Percentiles rank a stretch among this genome's conserved stretches.
phyloP scores from a whole-genome alignment of 92 coral and sea anemone genomes.

The Paragorgia papillata region DNA sequence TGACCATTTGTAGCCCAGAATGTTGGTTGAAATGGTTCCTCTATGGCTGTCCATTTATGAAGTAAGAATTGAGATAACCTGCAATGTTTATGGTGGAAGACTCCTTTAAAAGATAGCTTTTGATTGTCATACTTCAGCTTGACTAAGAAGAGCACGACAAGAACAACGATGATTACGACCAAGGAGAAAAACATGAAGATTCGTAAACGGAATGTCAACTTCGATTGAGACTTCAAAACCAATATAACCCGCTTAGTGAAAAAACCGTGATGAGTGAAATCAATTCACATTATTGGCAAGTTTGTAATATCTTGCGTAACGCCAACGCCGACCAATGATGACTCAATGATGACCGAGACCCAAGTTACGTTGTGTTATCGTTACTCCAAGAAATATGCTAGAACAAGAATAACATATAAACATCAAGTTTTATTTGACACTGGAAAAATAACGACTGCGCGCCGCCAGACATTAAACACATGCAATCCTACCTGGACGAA shows the following conservation, averaged over 20 bases:
- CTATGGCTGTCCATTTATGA: conserved; percentile 30
- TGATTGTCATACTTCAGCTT: conserved; percentile 36
- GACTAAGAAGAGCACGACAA: neutral
- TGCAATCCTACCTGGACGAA: no score
- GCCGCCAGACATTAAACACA: no score
- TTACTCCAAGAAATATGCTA: no score
- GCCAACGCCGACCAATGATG: no score
- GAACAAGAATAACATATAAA: no score
- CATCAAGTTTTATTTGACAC: no score
- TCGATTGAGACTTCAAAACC: neutral
- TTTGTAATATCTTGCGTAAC: neutral
- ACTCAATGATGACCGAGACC: no score
- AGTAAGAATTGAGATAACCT: conserved; percentile 40
- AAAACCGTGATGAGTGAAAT: neutral
- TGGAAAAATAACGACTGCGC: no score
- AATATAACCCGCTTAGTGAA: neutral
- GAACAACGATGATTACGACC: neutral
- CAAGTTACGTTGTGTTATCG: no score
- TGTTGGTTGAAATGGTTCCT: conserved; percentile 73
- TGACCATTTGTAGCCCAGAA: conserved; percentile 88
- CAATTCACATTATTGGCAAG: neutral
- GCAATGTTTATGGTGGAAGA: conserved; percentile 31
- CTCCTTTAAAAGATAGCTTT: conserved; percentile 10
- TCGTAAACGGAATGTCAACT: neutral
- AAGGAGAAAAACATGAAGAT: conserved; percentile 4